Evolutionary conservation across 2,888 invertebrate species (phyloP).

Genomic region (Ochropleura plecta): DNA sequence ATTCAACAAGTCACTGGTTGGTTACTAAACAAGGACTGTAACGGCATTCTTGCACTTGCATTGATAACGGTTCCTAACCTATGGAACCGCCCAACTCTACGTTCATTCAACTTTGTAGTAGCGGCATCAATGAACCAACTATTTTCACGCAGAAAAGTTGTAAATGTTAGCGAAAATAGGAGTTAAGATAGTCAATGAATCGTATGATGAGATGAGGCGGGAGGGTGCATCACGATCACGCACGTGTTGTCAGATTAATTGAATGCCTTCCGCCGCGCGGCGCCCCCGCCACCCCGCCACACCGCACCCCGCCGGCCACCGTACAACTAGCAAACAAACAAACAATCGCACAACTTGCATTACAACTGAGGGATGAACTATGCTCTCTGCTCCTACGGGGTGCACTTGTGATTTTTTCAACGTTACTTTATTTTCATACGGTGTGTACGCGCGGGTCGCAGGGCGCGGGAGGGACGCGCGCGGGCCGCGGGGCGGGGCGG

Average conservation of each 20-base stretch:
- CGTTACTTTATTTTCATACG: constrained; percentile 82
- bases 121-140: constrained; percentile 34
- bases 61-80: constrained; percentile 52
- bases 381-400: constrained; percentile 70
- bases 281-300: constrained; percentile 61
- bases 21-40: constrained; percentile 21
- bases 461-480: constrained; percentile 80
- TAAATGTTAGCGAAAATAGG: constrained; percentile 50
- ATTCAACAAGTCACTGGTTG: constrained; percentile 18
- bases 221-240: constrained; percentile 85
- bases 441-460: constrained; percentile 83
- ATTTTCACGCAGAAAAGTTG: constrained; percentile 44
- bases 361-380: constrained; percentile 64
- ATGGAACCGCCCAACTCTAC: constrained; percentile 25
- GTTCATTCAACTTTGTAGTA: constrained; percentile 50
- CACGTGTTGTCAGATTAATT: constrained; percentile 88
- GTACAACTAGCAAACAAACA: constrained; percentile 75
- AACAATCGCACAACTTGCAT: constrained; percentile 67
- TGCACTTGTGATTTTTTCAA: constrained; percentile 82
- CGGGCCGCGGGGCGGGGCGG: constrained; percentile 81
- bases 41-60: constrained; percentile 60
- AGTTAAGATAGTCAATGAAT: constrained; percentile 77
- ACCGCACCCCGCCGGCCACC: constrained; percentile 50
- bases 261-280: constrained; percentile 78
- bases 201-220: constrained; percentile 78